Percentiles rank a stretch among this genome's conserved stretches.
Evolutionary conservation across 2,888 invertebrate genomes (phyloP).

Genomic region (Apodemia mormo): DNA sequence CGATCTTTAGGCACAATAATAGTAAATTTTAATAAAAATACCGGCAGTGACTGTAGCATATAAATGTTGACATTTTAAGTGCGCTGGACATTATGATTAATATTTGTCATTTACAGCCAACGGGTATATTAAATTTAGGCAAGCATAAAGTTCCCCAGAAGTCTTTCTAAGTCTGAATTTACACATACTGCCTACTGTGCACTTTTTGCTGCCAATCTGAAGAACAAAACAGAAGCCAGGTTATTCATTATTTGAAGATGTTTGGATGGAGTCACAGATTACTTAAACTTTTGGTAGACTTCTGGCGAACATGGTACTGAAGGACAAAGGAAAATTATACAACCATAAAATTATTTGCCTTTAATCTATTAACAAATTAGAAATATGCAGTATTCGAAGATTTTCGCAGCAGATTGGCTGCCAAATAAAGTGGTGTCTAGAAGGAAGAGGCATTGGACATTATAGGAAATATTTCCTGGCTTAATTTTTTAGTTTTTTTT

Average conservation of each 20-base stretch:
- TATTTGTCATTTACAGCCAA: neutral
- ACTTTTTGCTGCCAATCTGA: neutral
- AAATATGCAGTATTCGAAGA: neutral
- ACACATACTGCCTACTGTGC: neutral
- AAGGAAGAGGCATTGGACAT: no score
- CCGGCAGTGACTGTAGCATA: conserved; percentile 1
- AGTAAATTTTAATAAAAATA: neutral
- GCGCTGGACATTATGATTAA: neutral
- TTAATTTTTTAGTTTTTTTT: no score
- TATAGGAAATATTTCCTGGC: no score
- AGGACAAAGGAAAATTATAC: neutral
- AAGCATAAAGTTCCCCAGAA: neutral
- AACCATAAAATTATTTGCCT: neutral
- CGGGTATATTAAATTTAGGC: neutral
- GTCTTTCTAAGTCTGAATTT: neutral
- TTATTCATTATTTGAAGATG: no score
- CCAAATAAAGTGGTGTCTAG: no score
- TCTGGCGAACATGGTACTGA: neutral
- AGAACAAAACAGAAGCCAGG: no score
- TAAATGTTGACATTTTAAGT: neutral
- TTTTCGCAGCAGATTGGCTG: no score
- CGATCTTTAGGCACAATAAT: conserved; percentile 21
- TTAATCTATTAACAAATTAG: neutral
- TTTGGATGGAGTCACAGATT: no score
- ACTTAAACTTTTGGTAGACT: neutral